Conservation (phyloP, 2,888 invertebrate genomes). For the Sphecodes monilicornis region DNA sequence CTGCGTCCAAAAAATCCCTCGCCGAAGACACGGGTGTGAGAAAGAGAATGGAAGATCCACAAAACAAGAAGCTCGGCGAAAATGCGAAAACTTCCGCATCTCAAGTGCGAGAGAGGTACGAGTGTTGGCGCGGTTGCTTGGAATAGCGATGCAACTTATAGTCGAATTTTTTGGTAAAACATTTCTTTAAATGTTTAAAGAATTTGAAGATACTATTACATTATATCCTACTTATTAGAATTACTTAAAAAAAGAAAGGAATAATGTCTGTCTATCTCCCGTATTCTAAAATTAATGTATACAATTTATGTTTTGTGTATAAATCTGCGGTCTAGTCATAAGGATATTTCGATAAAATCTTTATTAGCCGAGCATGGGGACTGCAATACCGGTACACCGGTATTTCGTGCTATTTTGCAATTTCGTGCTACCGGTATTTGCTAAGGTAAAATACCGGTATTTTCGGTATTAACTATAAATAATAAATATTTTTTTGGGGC, state of each 20-base stretch:
- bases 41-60: neutral
- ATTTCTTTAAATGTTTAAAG: neutral
- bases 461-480: too few relatives aligned
- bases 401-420: too few relatives aligned
- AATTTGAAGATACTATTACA: too few relatives aligned
- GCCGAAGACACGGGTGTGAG: neutral
- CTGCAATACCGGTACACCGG: too few relatives aligned
- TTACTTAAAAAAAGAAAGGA: neutral
- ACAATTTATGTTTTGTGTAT: neutral
- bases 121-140: conserved; percentile 5
- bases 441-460: too few relatives aligned
- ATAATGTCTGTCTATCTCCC: neutral
- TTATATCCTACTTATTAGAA: too few relatives aligned
- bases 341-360: neutral
- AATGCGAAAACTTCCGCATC: conserved; percentile 39
- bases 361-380: neutral
- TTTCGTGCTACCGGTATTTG: too few relatives aligned
- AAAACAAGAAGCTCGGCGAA: conserved; percentile 21
- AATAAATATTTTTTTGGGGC: too few relatives aligned
- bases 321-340: neutral
- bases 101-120: conserved; percentile 2
- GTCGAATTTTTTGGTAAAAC: conserved; percentile 4
- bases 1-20: conserved; percentile 15
- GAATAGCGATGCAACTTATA: conserved; percentile 31
- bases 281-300: neutral